These are phyloP conservation scores for Ochotona princeps DNA, from an alignment of 2,113 vertebrate species.

Conservation along the genomic window DNA sequence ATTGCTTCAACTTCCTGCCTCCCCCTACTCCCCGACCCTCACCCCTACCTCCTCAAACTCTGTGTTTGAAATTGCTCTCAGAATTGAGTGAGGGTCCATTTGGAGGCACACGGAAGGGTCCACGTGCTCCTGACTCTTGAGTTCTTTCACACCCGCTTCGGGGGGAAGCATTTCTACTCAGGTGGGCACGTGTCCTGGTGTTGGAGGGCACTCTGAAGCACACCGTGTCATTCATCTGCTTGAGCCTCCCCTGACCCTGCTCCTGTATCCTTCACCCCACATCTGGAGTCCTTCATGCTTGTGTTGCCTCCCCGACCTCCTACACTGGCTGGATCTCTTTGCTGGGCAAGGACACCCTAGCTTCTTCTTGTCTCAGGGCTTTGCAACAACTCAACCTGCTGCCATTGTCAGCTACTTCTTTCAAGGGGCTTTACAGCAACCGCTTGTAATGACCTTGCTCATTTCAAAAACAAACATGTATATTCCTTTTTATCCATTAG, in stretches of 20 bases:
- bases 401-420: neutral
- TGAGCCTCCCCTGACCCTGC: rapidly evolving
- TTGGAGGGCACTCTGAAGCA: neutral
- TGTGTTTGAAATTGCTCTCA: neutral
- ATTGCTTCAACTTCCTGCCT: rapidly evolving
- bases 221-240: rapidly evolving
- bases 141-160: neutral
- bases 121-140: neutral
- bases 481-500: neutral
- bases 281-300: rapidly evolving
- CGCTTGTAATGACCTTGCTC: neutral
- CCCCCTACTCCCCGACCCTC: no score
- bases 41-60: no score
- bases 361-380: neutral
- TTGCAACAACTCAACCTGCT: neutral
- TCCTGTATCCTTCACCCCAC: neutral
- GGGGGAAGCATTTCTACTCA: neutral
- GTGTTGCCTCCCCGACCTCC: neutral
- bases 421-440: neutral
- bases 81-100: neutral
- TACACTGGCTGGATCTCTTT: neutral
- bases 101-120: no score
- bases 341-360: neutral
- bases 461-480: neutral
- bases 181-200: no score